Percentiles rank a stretch among this genome's conserved stretches.
These are phyloP conservation scores for Sula dactylatra DNA, from an alignment of 2,113 vertebrate genomes.

Conservation along the genomic window DNA sequence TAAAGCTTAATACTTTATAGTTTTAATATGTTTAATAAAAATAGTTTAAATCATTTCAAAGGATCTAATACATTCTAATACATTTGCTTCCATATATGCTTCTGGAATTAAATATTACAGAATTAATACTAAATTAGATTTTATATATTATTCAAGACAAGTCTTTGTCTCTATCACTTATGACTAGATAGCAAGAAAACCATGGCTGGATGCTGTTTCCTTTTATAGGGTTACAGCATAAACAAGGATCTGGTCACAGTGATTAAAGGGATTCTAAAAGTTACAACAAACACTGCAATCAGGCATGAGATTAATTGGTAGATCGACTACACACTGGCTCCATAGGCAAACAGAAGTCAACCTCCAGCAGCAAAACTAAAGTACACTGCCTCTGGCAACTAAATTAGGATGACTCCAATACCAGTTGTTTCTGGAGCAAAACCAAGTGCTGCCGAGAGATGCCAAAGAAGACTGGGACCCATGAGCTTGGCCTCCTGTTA, in stretches of 20 bases:
- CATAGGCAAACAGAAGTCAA: not conserved
- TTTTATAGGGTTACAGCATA: not conserved
- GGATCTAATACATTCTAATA: not conserved
- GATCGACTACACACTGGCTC: not conserved
- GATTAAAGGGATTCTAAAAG: not conserved
- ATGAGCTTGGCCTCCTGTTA: not conserved
- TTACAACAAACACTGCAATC: not conserved
- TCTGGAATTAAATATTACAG: not conserved
- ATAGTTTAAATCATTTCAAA: not conserved
- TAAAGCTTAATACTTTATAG: not conserved
- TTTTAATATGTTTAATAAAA: constrained; percentile 17
- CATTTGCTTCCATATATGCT: not conserved
- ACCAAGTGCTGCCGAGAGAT: not conserved
- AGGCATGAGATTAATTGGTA: not conserved
- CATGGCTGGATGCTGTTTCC: not conserved
- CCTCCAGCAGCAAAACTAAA: not conserved
- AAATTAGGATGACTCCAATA: not conserved
- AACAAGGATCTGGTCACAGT: not conserved
- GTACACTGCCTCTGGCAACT: not conserved
- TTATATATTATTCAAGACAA: not conserved
- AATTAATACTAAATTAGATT: not conserved
- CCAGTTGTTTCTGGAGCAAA: not conserved
- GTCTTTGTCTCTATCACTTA: not conserved
- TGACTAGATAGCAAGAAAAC: not conserved
- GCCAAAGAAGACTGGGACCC: not conserved